A percentile compares a stretch with the other conserved stretches of the same genome.
Evolutionary conservation across 2,113 vertebrate genomes (phyloP).

Genomic region (Podarcis raffonei): DNA sequence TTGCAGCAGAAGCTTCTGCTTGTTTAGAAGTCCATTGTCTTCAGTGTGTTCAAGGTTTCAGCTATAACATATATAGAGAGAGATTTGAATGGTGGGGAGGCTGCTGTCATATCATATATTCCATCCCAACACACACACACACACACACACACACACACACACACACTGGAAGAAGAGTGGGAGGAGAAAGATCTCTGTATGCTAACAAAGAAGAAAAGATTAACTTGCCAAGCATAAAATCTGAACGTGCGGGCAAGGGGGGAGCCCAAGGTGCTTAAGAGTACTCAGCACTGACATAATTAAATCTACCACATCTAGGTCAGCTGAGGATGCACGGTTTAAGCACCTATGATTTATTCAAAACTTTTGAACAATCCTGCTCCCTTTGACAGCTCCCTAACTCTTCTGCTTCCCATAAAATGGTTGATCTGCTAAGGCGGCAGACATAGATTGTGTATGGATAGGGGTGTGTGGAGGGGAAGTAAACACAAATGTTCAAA

Average conservation of each 20-base stretch:
- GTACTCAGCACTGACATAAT: constrained; percentile 42
- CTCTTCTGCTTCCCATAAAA: constrained; percentile 4
- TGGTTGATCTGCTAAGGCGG: neutral
- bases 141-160: neutral
- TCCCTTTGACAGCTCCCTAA: constrained; percentile 30
- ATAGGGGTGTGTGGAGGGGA: neutral
- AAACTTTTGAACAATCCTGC: constrained; percentile 43
- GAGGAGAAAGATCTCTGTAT: neutral
- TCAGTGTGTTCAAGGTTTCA: neutral
- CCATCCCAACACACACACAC: neutral
- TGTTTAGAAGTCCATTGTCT: neutral
- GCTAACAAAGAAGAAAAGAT: constrained; percentile 4
- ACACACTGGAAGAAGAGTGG: neutral
- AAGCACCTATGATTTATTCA: constrained; percentile 56
- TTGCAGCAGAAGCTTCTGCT: neutral
- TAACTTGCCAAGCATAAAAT: neutral
- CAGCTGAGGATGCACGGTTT: constrained; percentile 50
- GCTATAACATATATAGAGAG: neutral
- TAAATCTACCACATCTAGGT: constrained; percentile 58
- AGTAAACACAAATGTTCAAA: neutral
- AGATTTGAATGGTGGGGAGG: neutral
- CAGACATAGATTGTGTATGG: neutral
- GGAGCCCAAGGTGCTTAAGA: constrained; percentile 11
- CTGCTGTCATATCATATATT: neutral
- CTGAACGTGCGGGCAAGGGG: neutral